Conservation (phyloP, 30 jellyfish, hydroid and myxozoan genomes). For the Hydra vulgaris region DNA sequence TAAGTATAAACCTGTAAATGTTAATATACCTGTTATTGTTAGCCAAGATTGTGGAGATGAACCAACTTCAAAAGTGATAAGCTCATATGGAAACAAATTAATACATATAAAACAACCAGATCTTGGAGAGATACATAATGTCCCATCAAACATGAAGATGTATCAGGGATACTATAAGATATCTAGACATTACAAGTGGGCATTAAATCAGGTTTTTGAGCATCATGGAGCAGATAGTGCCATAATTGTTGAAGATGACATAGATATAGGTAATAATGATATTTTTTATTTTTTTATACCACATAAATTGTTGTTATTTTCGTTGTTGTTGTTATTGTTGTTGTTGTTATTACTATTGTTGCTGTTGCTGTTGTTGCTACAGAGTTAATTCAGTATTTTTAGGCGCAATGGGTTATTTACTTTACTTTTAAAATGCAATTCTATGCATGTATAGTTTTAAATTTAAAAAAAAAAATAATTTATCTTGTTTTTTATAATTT, state of each 20-base stretch:
- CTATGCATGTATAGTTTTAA: no score
- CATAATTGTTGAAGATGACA: slow-evolving; percentile 91
- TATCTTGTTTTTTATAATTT: no score
- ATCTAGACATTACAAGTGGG: slow-evolving; percentile 84
- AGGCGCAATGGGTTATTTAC: no score
- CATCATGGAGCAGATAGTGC: slow-evolving; percentile 63
- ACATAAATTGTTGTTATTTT: background rate
- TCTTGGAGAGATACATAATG: slow-evolving; percentile 58
- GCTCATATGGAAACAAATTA: slow-evolving; percentile 67
- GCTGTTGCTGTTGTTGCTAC: background rate
- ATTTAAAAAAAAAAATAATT: no score
- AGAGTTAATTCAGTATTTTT: no score
- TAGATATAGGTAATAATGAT: slow-evolving; percentile 87
- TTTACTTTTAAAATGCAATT: no score
- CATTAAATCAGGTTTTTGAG: slow-evolving; percentile 60
- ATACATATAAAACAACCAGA: slow-evolving; percentile 80
- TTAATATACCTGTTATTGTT: slow-evolving; percentile 70
- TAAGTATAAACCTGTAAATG: slow-evolving; percentile 48
- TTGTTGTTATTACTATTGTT: no score
- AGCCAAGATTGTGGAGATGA: slow-evolving; percentile 97
- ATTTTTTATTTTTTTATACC: background rate
- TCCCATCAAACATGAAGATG: slow-evolving; percentile 59
- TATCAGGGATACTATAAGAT: slow-evolving; percentile 82
- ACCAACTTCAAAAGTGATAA: slow-evolving; percentile 71
- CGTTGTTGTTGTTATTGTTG: background rate